Evolutionary conservation across 2,797 vertebrate species (phyloP), one percentile per base, ranked within the genome.

Genomic region (Cyclopterus lumpus): DNA sequence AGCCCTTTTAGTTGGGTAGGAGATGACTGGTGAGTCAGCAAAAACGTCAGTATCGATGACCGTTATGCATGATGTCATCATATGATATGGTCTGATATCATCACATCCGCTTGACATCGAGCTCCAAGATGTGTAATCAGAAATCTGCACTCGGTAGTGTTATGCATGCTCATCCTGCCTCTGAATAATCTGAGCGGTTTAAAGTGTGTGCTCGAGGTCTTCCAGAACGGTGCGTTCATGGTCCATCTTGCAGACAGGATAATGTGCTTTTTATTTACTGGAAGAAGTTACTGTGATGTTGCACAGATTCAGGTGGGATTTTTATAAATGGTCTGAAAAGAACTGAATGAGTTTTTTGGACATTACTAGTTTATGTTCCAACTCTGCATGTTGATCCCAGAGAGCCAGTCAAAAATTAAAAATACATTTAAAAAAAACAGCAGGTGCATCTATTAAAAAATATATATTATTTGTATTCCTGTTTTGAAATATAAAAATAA

Each of bases 21-120:
- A 34, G n/a, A 49, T 18, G 34, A 51, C 9, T 2, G 6, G n/a
- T 54, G 48, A 75, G 62, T 75, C 70, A 74, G 62, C 75, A 71
- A 9, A 51, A 18, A 55, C 1, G 6, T 22, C 16, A n/a, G 1
- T 2, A 5, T 1, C 5, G 10, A 60, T 18, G n/a, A 54, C 28
- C 9, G 9, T 53, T 22, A 10, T 34, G 51, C 51, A 65, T 73
- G 40, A 58, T 22, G 61, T 28, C 62, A 58, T 38, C 53, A 15
- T 18, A 53, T 28, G 11, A 34, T 48, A 14, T 9, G 36, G 49
- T 63, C 46, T 36, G 42, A 7, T 26, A 40, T 30, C 30, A 20
- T 20, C 15, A 20, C 36, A 44, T 54, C 69, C 26, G 20, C 14
- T 34, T 44, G 8, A 26, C 15, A 24, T 34, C 18, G 20, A 2